Percentiles rank a stretch among this genome's conserved stretches.
Conservation (phyloP, 2,113 vertebrate species). For the Oenanthe melanoleuca region DNA sequence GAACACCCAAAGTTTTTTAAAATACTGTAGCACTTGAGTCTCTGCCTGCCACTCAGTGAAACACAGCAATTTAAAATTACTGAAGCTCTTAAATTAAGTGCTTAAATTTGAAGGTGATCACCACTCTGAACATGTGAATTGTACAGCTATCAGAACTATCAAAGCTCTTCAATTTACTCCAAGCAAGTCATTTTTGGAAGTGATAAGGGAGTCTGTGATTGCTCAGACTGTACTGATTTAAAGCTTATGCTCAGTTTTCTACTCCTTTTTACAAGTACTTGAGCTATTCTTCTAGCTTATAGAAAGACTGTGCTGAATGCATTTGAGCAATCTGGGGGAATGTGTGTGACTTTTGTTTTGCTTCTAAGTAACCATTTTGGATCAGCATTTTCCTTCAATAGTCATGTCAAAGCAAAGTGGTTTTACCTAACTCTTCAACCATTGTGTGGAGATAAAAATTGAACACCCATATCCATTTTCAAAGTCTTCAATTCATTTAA, state of each 20-base stretch:
- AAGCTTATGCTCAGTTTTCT: constrained; percentile 52
- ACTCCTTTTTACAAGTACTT: constrained; percentile 55
- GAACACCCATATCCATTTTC: neutral
- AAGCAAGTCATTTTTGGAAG: constrained; percentile 76
- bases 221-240: constrained; percentile 70
- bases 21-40: constrained; percentile 55
- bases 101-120: constrained; percentile 79
- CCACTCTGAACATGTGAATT: constrained; percentile 68
- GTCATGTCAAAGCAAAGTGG: neutral
- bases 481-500: constrained; percentile 24
- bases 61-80: constrained; percentile 80
- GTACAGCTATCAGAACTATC: constrained; percentile 64
- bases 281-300: constrained; percentile 2
- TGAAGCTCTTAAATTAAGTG: constrained; percentile 77
- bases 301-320: neutral
- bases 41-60: constrained; percentile 66
- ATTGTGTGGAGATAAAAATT: neutral
- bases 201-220: constrained; percentile 71
- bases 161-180: constrained; percentile 74
- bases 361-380: neutral
- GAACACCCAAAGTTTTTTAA: constrained; percentile 68
- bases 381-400: neutral
- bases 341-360: neutral
- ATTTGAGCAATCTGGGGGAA: neutral
- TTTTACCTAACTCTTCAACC: neutral